Conservation (phyloP, 2,888 invertebrate species). For the Drosophila atripex region DNA sequence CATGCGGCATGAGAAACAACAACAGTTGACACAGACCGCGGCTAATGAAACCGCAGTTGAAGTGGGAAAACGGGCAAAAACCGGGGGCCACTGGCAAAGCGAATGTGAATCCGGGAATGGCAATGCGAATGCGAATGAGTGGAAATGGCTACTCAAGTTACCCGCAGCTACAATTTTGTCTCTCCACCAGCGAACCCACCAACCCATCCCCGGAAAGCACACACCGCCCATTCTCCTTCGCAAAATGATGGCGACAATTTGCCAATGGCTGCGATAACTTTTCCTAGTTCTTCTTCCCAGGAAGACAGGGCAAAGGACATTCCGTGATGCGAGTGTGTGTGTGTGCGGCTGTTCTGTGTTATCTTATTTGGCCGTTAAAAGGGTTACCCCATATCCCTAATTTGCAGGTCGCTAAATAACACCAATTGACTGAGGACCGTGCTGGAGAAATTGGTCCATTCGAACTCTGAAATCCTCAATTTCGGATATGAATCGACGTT, state of each 20-base stretch:
- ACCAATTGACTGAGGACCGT: conserved; percentile 11
- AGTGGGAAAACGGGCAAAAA: conserved; percentile 32
- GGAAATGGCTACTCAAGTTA: conserved; percentile 76
- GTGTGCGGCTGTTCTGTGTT: conserved; percentile 12
- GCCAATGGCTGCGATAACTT: conserved; percentile 75
- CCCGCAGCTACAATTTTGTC: conserved; percentile 43
- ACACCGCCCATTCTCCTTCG: neutral
- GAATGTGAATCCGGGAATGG: conserved; percentile 26
- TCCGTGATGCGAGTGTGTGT: neutral
- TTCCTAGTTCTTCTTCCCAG: conserved; percentile 8
- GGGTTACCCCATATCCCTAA: conserved; percentile 21
- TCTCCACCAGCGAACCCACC: conserved; percentile 22
- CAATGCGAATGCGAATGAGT: conserved; percentile 61
- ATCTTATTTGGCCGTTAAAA: conserved; percentile 17
- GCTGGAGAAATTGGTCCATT: neutral
- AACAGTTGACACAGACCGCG: conserved; percentile 62
- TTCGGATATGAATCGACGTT: conserved; percentile 2
- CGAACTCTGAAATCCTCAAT: neutral
- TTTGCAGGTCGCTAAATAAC: conserved; percentile 25
- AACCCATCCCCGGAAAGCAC: conserved; percentile 26
- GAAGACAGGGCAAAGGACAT: neutral
- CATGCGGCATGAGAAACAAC: conserved; percentile 28
- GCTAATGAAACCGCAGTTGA: conserved; percentile 78
- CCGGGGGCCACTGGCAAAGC: conserved; percentile 1
- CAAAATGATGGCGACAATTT: conserved; percentile 74